Percentiles rank a stretch among this genome's conserved stretches.
Conservation (phyloP, 2,113 vertebrate species). For the Chascanopsetta lugubris region DNA sequence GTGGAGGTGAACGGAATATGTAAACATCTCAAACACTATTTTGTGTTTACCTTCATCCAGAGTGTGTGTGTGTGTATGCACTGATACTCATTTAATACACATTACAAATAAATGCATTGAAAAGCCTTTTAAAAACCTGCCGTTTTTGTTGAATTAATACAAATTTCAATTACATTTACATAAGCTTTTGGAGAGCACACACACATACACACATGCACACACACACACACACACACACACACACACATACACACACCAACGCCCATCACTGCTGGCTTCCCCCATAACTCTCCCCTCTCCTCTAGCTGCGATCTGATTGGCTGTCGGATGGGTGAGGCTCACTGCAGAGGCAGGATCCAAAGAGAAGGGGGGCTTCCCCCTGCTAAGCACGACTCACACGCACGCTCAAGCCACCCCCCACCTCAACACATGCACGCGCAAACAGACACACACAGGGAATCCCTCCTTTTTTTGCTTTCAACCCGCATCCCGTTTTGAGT, state of each 20-base stretch:
- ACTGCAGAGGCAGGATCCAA: constrained; percentile 74
- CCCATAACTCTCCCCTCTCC: constrained; percentile 42
- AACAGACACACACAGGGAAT: constrained; percentile 57
- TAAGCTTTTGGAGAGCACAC: not conserved
- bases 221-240: not conserved
- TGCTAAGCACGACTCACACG: constrained; percentile 41
- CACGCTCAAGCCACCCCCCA: constrained; percentile 11
- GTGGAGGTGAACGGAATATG: not conserved
- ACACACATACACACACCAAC: constrained; percentile 31
- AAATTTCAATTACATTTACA: not conserved
- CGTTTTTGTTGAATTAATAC: not conserved
- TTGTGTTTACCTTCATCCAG: constrained; percentile 2
- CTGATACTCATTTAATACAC: constrained; percentile 3
- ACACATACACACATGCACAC: constrained; percentile 26
- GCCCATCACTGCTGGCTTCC: constrained; percentile 64
- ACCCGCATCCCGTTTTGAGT: constrained; percentile 22
- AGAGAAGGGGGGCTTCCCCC: constrained; percentile 52
- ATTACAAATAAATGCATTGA: not conserved
- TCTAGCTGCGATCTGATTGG: constrained; percentile 69
- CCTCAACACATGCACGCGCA: constrained; percentile 10
- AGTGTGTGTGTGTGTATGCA: not conserved
- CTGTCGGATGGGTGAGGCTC: constrained; percentile 73
- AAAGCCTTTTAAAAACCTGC: not conserved
- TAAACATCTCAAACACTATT: not conserved
- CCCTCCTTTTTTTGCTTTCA: constrained; percentile 53